Evolutionary conservation across 2,113 vertebrate genomes (phyloP), one percentile per base, ranked within the genome.

Genomic region (Cynocephalus volans): DNA sequence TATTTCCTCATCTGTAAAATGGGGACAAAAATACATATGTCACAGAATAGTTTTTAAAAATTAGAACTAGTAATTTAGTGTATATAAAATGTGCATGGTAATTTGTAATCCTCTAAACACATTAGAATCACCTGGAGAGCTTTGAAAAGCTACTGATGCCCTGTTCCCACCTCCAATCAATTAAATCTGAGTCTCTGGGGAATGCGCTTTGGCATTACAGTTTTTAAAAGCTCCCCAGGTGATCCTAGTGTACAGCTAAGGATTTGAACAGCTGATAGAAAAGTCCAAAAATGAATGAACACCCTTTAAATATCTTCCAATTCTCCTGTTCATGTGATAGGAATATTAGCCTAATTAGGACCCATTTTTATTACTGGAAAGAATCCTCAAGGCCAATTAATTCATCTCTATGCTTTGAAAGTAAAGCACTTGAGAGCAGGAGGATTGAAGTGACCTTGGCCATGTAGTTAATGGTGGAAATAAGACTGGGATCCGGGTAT

Each of bases 1-100:
- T n/a, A 79, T 64, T 36, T 88, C 21, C 3, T 95, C 11, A 54
- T 83, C 67, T 92, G n/a, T 72, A 90, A 84, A 96, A 83, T 72
- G 31, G 36, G 17, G 10, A 80, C 36, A 72, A 88, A 93, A 92
- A 45, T 14, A 26, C 2, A 54, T 36, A 73, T 7, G 5, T 76
- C 33, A 14, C 15, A 88, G 58, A 65, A 50, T 91, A 58, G 79
- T n/a, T 77, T 31, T n/a, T 28, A 75, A 73, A 95, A 60, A 81
- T 84, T 28, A 31, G 21, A 95, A 64, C 33, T 76, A 70, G 14
- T 21, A 56, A 58, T 19, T 26, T 60, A 87, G 50, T 18, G 0
- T 45, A 62, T 36, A 0, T 31, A 52, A 76, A 64, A 8, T 3
- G 21, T n/a, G 8, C 8, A 36, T 9, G 36, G 48, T 70, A 17